Percentiles rank a stretch among this genome's conserved stretches.
These are phyloP conservation scores for Neodontobutis hainanensis DNA, from an alignment of 2,113 vertebrate species.

Conservation along the genomic window DNA sequence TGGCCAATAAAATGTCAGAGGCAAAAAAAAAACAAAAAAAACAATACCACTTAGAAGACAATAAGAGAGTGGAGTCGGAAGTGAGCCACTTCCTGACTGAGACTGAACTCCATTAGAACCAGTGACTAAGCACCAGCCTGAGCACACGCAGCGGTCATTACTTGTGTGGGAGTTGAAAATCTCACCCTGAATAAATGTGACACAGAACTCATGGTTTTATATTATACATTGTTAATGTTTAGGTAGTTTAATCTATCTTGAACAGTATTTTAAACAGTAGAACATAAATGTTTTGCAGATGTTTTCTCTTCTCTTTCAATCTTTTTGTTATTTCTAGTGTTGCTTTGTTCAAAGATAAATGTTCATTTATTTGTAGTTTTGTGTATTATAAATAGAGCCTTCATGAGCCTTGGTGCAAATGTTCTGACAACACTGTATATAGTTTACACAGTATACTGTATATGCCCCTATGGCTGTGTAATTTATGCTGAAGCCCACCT, in stretches of 20 bases:
- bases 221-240: background rate
- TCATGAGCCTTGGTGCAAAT: too few relatives aligned
- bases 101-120: conserved; percentile 5
- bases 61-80: conserved; percentile 2
- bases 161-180: background rate
- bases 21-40: background rate
- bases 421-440: too few relatives aligned
- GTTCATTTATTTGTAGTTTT: background rate
- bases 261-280: too few relatives aligned
- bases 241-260: background rate
- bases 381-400: background rate
- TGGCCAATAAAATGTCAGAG: conserved; percentile 1
- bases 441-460: too few relatives aligned
- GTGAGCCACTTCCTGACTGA: background rate
- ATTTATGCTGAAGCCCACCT: conserved; percentile 13
- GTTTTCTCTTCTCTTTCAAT: too few relatives aligned
- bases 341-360: background rate
- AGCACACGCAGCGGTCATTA: background rate
- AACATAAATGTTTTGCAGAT: too few relatives aligned
- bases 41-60: background rate
- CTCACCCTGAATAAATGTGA: background rate
- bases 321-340: too few relatives aligned
- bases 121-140: background rate
- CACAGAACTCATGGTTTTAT: background rate
- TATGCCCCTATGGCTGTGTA: background rate